Evolutionary conservation across 2,888 invertebrate genomes (phyloP), one percentile per base, ranked within the genome.

Genomic region (Timema podura): DNA sequence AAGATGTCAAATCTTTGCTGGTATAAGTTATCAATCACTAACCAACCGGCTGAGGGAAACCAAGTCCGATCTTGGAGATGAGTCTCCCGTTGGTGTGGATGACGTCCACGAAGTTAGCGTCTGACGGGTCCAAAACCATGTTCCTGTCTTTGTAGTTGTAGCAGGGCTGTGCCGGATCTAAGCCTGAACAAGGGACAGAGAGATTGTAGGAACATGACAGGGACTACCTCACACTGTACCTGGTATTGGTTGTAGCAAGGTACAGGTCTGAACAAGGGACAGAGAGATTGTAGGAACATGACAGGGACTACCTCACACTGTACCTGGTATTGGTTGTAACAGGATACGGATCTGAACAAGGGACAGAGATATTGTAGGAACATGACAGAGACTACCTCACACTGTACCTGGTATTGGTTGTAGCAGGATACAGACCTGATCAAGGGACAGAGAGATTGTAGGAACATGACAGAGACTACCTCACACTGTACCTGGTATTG

Each of bases 151-250:
- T 91, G 76, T 91, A 89, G 70, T 89, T 89, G 82, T 96, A 97
- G 79, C 93, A 91, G 0, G 96, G 97, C 73, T 94, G 93, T 0
- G 97, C 96, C 0, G 97, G 96, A 82, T 97, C 97, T 76, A 96
- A 79, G 0, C 86, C 88, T 82, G 68, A 30, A 30, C 30, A 30
- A n/a, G 45, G 16, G n/a, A 48, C 44, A 54, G 47, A 11, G 11
- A 15, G 49, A 30, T 11, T 49, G 16, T 45, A 10, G 48, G 54
- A 49, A n/a, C 13, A 7, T 59, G 9, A 15, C n/a, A 51, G n/a
- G n/a, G 15, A 30, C 61, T 6, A 7, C 13, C 61, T 10, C 59
- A n/a, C 51, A n/a, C 57, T 15, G 15, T 51, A 13, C 10, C 45
- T 10, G 0, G 47, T 46, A 48, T n/a, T 6, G 15, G 9, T 10